These are phyloP conservation scores for Alfaro cultratus DNA, from an alignment of 2,797 vertebrate species.

Conservation along the genomic window DNA sequence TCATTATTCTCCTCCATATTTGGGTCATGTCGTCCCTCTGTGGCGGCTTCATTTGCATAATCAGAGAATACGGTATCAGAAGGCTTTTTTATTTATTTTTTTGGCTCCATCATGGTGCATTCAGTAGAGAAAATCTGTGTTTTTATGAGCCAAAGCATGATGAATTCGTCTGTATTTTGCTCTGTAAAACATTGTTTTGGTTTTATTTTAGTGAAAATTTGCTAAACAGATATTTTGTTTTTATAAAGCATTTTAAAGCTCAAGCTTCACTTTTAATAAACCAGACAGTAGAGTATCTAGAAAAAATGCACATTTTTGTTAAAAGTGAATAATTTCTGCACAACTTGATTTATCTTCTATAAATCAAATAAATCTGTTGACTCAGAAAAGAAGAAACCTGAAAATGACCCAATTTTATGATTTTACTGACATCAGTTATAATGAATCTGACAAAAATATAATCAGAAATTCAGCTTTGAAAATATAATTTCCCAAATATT, in stretches of 20 bases:
- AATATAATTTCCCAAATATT: not conserved
- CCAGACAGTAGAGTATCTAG: not conserved
- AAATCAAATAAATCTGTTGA: not conserved
- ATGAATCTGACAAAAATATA: not conserved
- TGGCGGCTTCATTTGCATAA: conserved; percentile 60
- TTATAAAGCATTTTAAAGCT: not conserved
- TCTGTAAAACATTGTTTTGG: not conserved
- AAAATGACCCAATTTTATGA: not conserved
- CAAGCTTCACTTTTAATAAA: not conserved
- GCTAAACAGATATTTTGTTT: not conserved
- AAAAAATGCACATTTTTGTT: not conserved
- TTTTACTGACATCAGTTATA: not conserved
- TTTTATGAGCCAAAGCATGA: not conserved
- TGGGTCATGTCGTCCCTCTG: conserved; percentile 56
- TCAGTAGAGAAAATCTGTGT: not conserved
- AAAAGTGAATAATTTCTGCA: not conserved
- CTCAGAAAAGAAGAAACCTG: not conserved
- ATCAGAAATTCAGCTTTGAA: not conserved
- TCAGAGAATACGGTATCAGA: conserved; percentile 52
- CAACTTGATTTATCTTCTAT: not conserved
- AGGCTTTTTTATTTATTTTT: not conserved
- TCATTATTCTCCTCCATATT: conserved; percentile 63
- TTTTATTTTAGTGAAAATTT: not conserved
- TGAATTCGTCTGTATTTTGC: not conserved
- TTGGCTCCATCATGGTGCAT: not conserved